phyloP scores from a whole-genome alignment of 2,888 invertebrate species.

The Apantesis nais region DNA sequence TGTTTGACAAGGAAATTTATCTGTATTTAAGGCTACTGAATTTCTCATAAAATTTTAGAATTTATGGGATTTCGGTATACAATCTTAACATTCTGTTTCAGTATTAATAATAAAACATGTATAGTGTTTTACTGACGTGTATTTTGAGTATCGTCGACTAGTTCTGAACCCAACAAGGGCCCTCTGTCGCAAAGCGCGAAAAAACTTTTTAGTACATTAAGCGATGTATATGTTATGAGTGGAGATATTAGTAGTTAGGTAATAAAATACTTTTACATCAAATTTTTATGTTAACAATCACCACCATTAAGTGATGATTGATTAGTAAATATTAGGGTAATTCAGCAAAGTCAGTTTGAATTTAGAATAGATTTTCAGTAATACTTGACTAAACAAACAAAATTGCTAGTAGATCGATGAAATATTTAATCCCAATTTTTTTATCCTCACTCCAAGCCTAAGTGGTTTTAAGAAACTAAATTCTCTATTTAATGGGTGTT shows the following conservation, averaged over 20 bases:
- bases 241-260: no score
- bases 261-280: no score
- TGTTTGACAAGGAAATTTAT: no score
- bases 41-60: not conserved
- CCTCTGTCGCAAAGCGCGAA: no score
- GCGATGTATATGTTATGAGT: no score
- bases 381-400: not conserved
- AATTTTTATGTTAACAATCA: not conserved
- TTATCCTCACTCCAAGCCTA: slow-evolving; percentile 1
- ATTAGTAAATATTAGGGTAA: not conserved
- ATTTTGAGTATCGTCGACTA: not conserved
- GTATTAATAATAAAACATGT: no score
- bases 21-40: not conserved
- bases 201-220: no score
- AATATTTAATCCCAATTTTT: not conserved
- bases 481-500: slow-evolving; percentile 24
- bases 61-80: not conserved
- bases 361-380: not conserved
- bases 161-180: no score
- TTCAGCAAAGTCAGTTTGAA: not conserved
- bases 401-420: not conserved
- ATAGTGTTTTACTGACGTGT: not conserved
- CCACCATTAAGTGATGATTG: not conserved
- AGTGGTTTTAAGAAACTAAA: slow-evolving; percentile 5
- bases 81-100: no score